A percentile compares a stretch with the other conserved stretches of the same genome.
phyloP scores from a whole-genome alignment of 2,113 vertebrate species.

The Brachionichthys hirsutus region DNA sequence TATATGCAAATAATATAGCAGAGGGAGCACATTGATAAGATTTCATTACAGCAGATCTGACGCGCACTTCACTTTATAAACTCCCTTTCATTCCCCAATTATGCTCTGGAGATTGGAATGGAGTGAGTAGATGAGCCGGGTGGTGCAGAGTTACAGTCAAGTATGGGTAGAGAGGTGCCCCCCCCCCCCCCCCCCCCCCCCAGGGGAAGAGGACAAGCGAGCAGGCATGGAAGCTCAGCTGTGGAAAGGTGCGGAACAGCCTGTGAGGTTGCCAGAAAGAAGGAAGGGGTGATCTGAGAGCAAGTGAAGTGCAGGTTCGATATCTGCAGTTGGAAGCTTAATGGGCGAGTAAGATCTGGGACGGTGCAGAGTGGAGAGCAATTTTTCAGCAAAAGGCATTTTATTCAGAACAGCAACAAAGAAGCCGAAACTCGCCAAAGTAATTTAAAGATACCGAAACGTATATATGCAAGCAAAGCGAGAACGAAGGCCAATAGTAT shows the following conservation, averaged over 20 bases:
- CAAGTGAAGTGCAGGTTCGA: conserved; percentile 9
- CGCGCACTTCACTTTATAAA: conserved; percentile 78
- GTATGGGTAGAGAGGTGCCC: not conserved
- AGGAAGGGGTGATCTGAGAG: conserved; percentile 4
- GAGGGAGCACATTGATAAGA: conserved; percentile 72
- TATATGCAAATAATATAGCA: conserved; percentile 83
- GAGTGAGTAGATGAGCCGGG: conserved; percentile 35
- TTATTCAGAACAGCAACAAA: conserved; percentile 30
- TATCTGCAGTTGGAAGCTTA: conserved; percentile 1
- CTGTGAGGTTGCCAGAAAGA: not conserved
- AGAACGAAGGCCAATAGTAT: conserved; percentile 7
- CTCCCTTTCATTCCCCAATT: conserved; percentile 75
- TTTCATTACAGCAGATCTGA: conserved; percentile 79
- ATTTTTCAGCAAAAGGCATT: conserved; percentile 20
- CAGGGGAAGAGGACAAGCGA: not conserved
- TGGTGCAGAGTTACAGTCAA: conserved; percentile 7
- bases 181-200: no score
- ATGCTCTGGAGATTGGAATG: conserved; percentile 71
- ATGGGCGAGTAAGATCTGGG: not conserved
- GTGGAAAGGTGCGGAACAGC: conserved; percentile 2
- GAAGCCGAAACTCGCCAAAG: conserved; percentile 14
- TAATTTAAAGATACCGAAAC: conserved; percentile 33
- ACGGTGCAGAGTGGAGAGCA: conserved; percentile 1
- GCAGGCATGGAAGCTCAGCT: not conserved
- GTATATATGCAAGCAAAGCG: conserved; percentile 11